Evolutionary conservation across 1,140 invertebrate species (phyloP).

Genomic region (Bombus haemorrhoidalis): DNA sequence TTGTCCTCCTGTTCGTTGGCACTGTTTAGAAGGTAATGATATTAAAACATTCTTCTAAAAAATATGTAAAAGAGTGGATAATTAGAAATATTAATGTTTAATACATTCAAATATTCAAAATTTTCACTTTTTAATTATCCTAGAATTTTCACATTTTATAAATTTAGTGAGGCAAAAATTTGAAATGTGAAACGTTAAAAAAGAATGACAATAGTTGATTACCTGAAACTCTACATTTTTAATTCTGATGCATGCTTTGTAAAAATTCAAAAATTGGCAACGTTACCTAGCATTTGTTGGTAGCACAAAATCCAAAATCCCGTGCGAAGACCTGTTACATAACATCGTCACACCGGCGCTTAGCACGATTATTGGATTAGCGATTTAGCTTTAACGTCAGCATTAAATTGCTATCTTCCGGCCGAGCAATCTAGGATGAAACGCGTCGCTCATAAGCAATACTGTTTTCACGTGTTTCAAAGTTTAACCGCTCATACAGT

Average conservation of each 20-base stretch:
- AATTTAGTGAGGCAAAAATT: neutral
- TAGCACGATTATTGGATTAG: constrained; percentile 72
- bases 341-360: constrained; percentile 75
- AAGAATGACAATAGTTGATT: neutral
- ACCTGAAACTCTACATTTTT: neutral
- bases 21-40: constrained; percentile 26
- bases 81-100: neutral
- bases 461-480: constrained; percentile 32
- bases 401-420: constrained; percentile 55
- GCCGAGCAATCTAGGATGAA: constrained; percentile 42
- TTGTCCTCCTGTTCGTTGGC: constrained; percentile 71
- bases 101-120: neutral
- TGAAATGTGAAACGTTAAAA: neutral
- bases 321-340: constrained; percentile 76
- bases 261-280: constrained; percentile 24
- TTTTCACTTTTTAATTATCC: neutral
- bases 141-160: neutral
- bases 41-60: neutral
- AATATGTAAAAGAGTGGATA: neutral
- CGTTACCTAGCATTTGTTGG: constrained; percentile 75
- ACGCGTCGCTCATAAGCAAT: constrained; percentile 42
- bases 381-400: constrained; percentile 56
- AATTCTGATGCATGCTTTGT: constrained; percentile 5
- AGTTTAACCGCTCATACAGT: neutral
- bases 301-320: constrained; percentile 75